Evolutionary conservation across 2,797 vertebrate species (phyloP).

Genomic region (Syndactyla subalaris): DNA sequence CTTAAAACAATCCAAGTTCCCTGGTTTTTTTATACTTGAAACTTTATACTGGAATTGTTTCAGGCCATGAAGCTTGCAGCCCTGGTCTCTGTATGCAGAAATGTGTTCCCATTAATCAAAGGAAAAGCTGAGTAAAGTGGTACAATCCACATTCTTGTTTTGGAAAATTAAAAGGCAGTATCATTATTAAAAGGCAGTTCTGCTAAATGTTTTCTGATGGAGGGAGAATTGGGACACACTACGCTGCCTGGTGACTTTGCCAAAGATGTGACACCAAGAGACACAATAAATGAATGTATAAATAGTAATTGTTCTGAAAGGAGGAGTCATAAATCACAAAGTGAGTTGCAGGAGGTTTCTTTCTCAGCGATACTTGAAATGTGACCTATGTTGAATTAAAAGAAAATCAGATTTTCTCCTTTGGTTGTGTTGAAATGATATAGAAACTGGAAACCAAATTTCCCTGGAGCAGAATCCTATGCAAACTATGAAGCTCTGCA

Average conservation of each 20-base stretch:
- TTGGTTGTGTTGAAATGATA: constrained; percentile 42
- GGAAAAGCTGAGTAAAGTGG: constrained; percentile 73
- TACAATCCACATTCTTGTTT: constrained; percentile 65
- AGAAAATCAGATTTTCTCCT: constrained; percentile 66
- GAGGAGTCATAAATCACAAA: constrained; percentile 77
- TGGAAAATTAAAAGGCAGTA: constrained; percentile 77
- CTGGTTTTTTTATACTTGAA: constrained; percentile 15
- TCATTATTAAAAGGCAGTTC: constrained; percentile 72
- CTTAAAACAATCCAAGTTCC: constrained; percentile 58
- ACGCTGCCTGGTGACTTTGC: constrained; percentile 63
- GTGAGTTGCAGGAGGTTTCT: constrained; percentile 43
- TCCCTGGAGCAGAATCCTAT: constrained; percentile 35
- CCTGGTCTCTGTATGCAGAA: constrained; percentile 36
- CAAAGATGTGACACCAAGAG: constrained; percentile 75
- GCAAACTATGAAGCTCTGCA: constrained; percentile 47
- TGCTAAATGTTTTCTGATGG: constrained; percentile 76
- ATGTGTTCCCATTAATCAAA: constrained; percentile 77
- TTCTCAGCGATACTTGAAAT: constrained; percentile 70
- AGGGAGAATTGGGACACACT: constrained; percentile 70
- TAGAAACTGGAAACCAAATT: constrained; percentile 49
- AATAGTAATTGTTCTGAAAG: constrained; percentile 77
- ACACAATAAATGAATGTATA: constrained; percentile 76
- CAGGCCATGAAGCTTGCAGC: constrained; percentile 55
- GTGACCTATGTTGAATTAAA: constrained; percentile 67
- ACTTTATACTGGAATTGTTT: constrained; percentile 64